Percentiles rank a stretch among this genome's conserved stretches.
phyloP scores from a whole-genome alignment of 2,797 vertebrate species.

The Alauda arvensis region DNA sequence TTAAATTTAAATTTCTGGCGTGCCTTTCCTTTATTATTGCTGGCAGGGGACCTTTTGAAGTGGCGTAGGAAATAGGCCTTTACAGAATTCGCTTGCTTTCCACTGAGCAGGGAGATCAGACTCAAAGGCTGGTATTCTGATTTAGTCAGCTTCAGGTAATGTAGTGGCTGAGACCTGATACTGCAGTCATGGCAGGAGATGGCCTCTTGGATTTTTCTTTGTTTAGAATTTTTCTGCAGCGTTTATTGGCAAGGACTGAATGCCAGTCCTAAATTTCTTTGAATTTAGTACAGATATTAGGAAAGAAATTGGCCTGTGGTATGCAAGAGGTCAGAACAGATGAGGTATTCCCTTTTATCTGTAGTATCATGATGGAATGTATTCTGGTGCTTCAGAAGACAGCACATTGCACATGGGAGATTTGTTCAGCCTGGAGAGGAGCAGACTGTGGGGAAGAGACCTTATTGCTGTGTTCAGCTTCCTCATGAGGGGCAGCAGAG shows the following conservation, averaged over 20 bases:
- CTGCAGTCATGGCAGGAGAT: not conserved
- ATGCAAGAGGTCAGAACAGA: not conserved
- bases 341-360: not conserved
- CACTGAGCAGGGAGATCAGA: not conserved
- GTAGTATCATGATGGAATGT: not conserved
- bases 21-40: not conserved
- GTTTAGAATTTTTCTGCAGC: not conserved
- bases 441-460: not conserved
- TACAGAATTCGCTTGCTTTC: not conserved
- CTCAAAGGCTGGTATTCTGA: not conserved
- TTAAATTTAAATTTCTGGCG: not conserved
- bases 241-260: not conserved
- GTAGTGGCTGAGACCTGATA: not conserved
- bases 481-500: not conserved
- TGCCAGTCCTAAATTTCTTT: not conserved
- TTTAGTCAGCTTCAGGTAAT: not conserved
- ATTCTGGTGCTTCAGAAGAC: not conserved
- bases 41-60: not conserved
- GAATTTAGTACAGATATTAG: not conserved
- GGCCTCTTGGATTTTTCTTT: not conserved
- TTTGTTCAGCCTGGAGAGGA: not conserved
- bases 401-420: rapidly evolving
- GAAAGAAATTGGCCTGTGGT: not conserved
- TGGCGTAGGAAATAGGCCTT: rapidly evolving
- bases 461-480: not conserved